phyloP scores from a whole-genome alignment of 2,888 invertebrate species.

The Keiferia lycopersicella region DNA sequence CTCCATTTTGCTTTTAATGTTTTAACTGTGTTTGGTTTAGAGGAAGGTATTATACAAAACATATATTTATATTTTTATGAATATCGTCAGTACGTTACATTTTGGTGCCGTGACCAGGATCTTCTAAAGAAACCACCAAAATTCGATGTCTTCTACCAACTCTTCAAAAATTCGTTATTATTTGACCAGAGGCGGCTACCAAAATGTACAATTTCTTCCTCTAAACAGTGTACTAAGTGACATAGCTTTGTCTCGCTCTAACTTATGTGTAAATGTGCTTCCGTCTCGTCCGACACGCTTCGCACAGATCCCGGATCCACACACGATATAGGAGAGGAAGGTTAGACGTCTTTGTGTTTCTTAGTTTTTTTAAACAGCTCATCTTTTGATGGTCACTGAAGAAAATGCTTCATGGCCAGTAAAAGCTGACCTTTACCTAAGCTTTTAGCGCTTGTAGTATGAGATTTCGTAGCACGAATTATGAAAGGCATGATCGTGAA shows the following conservation, averaged over 20 bases:
- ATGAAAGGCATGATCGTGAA: slow-evolving; percentile 8
- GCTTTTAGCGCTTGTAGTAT: slow-evolving; percentile 42
- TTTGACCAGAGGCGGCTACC: no score
- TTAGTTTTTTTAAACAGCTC: slow-evolving; percentile 33
- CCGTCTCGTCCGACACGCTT: slow-evolving; percentile 74
- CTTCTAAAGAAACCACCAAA: no score
- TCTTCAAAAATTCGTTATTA: no score
- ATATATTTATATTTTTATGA: background rate
- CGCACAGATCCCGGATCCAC: slow-evolving; percentile 75
- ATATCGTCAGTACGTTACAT: background rate
- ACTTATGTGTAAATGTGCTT: slow-evolving; percentile 76
- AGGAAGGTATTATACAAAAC: background rate
- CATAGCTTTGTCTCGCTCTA: slow-evolving; percentile 70
- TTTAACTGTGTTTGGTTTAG: slow-evolving; percentile 26
- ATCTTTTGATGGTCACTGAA: no score
- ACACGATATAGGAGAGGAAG: slow-evolving; percentile 77
- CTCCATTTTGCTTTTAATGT: slow-evolving; percentile 26
- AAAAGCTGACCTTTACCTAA: no score
- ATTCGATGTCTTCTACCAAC: no score
- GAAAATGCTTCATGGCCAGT: no score
- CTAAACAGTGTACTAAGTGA: slow-evolving; percentile 39
- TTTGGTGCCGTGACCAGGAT: slow-evolving; percentile 6
- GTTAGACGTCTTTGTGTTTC: slow-evolving; percentile 58
- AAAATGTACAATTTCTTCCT: slow-evolving; percentile 27
- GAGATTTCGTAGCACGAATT: slow-evolving; percentile 9